These are phyloP conservation scores for Erpetoichthys calabaricus DNA, from an alignment of 2,797 vertebrate species.

Conservation along the genomic window DNA sequence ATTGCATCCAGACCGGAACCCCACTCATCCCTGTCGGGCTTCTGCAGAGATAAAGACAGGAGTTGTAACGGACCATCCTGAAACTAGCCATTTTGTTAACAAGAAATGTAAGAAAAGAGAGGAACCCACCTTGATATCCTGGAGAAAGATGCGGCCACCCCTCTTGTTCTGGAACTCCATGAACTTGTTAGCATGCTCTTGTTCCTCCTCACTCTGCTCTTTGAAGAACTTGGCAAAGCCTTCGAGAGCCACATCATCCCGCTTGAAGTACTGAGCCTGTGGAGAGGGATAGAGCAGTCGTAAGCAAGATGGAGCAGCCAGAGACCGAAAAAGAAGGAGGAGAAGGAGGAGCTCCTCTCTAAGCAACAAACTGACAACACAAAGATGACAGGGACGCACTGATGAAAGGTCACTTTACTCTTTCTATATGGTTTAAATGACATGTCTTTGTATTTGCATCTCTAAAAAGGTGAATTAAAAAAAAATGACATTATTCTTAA, in stretches of 20 bases:
- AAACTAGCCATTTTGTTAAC: neutral
- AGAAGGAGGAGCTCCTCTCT: too few species aligned
- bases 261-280: constrained; percentile 42
- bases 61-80: neutral
- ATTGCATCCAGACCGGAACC: constrained; percentile 77
- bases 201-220: constrained; percentile 48
- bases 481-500: too few species aligned
- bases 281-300: neutral
- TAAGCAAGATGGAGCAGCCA: neutral
- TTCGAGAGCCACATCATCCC: constrained; percentile 54
- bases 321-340: neutral
- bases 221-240: constrained; percentile 58
- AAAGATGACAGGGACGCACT: too few species aligned
- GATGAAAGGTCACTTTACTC: too few species aligned
- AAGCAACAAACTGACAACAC: too few species aligned
- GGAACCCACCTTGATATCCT: constrained; percentile 45
- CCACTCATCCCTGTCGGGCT: constrained; percentile 84
- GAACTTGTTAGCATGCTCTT: constrained; percentile 47
- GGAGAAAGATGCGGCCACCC: constrained; percentile 46
- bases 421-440: too few species aligned
- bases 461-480: too few species aligned
- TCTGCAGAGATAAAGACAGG: constrained; percentile 37
- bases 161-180: constrained; percentile 53
- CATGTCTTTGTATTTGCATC: too few species aligned
- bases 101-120: neutral